Evolutionary conservation across 2,888 invertebrate species (phyloP).

Genomic region (Cremastinae sp.): DNA sequence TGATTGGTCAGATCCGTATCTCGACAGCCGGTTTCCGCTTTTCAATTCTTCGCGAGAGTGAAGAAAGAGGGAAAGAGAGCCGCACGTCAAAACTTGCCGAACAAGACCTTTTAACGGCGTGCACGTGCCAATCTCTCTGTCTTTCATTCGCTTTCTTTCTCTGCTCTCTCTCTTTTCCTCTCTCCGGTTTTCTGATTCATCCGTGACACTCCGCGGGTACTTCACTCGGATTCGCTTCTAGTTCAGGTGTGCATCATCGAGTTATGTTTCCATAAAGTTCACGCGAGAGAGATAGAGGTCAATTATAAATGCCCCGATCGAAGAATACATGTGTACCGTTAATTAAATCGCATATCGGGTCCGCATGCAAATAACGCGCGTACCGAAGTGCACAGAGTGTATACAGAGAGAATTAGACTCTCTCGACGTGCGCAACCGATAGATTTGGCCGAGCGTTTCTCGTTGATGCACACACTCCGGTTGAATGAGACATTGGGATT

Average conservation of each 20-base stretch:
- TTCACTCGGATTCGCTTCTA: slow-evolving; percentile 5
- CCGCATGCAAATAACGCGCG: too few species aligned
- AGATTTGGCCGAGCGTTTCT: slow-evolving; percentile 7
- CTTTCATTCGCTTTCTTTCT: too few species aligned
- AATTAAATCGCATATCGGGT: too few species aligned
- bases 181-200: slow-evolving; percentile 44
- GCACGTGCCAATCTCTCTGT: slow-evolving; percentile 74
- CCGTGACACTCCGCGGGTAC: slow-evolving; percentile 31
- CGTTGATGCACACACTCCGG: slow-evolving; percentile 9
- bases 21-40: slow-evolving; percentile 80
- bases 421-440: slow-evolving; percentile 5
- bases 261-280: too few species aligned
- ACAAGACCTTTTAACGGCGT: slow-evolving; percentile 77
- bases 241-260: not conserved
- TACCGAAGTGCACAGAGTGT: too few species aligned
- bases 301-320: too few species aligned
- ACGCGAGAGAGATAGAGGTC: too few species aligned
- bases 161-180: slow-evolving; percentile 34
- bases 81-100: slow-evolving; percentile 75
- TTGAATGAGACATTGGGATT: slow-evolving; percentile 32
- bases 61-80: slow-evolving; percentile 57
- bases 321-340: too few species aligned
- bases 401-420: slow-evolving; percentile 5
- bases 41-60: slow-evolving; percentile 67
- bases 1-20: slow-evolving; percentile 80